phyloP scores from a whole-genome alignment of 2,888 invertebrate species.

The Diloba caeruleocephala region DNA sequence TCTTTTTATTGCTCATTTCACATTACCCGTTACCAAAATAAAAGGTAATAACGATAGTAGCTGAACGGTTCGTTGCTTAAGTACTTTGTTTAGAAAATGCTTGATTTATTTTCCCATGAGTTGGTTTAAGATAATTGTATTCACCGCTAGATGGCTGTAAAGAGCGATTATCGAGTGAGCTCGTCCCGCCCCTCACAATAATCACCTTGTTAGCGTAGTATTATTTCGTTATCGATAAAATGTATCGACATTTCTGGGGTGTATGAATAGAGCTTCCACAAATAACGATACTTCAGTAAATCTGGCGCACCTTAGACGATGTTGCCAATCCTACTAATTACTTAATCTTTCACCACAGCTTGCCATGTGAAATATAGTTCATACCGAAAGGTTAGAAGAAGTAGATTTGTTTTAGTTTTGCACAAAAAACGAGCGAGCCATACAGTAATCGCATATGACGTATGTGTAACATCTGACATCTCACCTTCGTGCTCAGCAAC shows the following conservation, averaged over 20 bases:
- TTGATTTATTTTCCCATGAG: conserved; percentile 74
- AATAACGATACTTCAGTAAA: too few species aligned
- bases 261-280: too few species aligned
- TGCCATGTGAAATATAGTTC: too few species aligned
- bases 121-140: conserved; percentile 74
- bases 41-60: conserved; percentile 8
- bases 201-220: conserved; percentile 73
- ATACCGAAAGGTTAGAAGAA: too few species aligned
- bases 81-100: conserved; percentile 50
- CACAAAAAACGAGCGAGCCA: too few species aligned
- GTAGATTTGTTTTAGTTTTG: too few species aligned
- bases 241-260: neutral
- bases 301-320: too few species aligned
- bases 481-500: too few species aligned
- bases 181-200: conserved; percentile 75
- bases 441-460: too few species aligned
- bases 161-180: conserved; percentile 74
- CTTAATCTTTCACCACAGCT: too few species aligned
- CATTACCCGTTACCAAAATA: conserved; percentile 3
- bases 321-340: too few species aligned
- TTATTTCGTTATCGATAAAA: conserved; percentile 52
- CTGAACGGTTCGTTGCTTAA: conserved; percentile 36
- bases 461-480: too few species aligned
- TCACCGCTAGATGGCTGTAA: conserved; percentile 67
- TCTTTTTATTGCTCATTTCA: conserved; percentile 1